Conservation (phyloP, 2,797 vertebrate genomes). For the Myripristis murdjan region DNA sequence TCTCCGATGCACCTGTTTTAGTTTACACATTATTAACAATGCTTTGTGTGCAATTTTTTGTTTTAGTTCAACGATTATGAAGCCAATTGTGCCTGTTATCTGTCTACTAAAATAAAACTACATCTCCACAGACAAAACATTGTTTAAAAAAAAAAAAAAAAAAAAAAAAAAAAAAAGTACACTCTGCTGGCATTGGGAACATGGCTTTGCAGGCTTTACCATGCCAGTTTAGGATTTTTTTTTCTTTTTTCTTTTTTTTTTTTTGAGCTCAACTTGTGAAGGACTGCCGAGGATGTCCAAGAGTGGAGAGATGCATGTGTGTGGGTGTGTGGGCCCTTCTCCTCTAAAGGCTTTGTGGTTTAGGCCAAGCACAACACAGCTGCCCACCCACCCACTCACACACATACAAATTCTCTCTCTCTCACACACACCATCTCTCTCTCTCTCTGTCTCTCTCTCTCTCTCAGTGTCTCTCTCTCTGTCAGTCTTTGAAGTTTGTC, state of each 20-base stretch:
- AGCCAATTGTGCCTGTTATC: background rate
- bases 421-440: constrained; percentile 16
- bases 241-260: no score
- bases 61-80: background rate
- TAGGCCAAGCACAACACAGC: constrained; percentile 83
- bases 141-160: background rate
- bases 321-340: constrained; percentile 64
- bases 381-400: constrained; percentile 74
- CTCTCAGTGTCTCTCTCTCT: constrained; percentile 14
- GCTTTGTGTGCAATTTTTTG: background rate
- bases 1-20: no score
- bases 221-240: constrained; percentile 28
- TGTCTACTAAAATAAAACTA: background rate
- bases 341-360: constrained; percentile 78
- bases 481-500: constrained; percentile 81
- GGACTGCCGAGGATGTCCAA: constrained; percentile 30
- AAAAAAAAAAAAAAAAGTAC: no score
- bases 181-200: background rate
- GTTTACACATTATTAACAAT: no score
- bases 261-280: constrained; percentile 53
- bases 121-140: no score
- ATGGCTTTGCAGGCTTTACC: constrained; percentile 25
- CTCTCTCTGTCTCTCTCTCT: constrained; percentile 9
- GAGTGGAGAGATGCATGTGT: constrained; percentile 43
- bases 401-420: constrained; percentile 17